A percentile compares a stretch with the other conserved stretches of the same genome.
Evolutionary conservation across 2,113 vertebrate species (phyloP).

Genomic region (Malurus cyaneus): DNA sequence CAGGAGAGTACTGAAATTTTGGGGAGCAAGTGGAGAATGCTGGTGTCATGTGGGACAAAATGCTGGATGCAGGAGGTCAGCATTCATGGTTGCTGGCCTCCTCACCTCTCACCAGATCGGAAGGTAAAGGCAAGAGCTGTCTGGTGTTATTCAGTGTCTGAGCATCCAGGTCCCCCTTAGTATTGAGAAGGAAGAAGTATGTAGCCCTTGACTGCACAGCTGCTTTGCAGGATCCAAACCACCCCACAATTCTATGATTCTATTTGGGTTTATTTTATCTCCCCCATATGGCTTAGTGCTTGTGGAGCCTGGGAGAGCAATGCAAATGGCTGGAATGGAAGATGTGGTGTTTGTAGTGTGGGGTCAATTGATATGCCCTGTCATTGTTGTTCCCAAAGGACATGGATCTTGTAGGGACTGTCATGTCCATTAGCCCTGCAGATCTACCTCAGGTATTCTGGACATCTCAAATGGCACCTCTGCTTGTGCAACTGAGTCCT

Average conservation of each 20-base stretch:
- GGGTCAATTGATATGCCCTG: not conserved
- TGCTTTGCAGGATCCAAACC: not conserved
- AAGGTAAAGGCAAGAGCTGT: not conserved
- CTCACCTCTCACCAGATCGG: not conserved
- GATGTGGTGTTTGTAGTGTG: not conserved
- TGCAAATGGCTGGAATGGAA: not conserved
- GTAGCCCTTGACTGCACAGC: not conserved
- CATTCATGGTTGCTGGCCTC: not conserved
- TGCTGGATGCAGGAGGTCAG: not conserved
- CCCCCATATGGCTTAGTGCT: not conserved
- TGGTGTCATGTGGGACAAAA: not conserved
- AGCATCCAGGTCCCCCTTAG: not conserved
- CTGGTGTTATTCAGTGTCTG: not conserved
- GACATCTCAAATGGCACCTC: not conserved
- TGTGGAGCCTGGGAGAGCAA: not conserved
- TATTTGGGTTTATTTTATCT: not conserved
- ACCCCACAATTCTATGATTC: not conserved
- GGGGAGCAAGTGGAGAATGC: fast-evolving
- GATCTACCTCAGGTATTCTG: not conserved
- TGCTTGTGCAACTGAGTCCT: not conserved
- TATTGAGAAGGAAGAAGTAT: not conserved
- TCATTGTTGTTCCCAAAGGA: not conserved
- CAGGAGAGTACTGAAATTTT: not conserved
- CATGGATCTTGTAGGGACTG: not conserved
- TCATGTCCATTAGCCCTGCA: not conserved